Evolutionary conservation across 2,888 invertebrate species (phyloP), one percentile per base, ranked within the genome.

Genomic region (Pocota personata): DNA sequence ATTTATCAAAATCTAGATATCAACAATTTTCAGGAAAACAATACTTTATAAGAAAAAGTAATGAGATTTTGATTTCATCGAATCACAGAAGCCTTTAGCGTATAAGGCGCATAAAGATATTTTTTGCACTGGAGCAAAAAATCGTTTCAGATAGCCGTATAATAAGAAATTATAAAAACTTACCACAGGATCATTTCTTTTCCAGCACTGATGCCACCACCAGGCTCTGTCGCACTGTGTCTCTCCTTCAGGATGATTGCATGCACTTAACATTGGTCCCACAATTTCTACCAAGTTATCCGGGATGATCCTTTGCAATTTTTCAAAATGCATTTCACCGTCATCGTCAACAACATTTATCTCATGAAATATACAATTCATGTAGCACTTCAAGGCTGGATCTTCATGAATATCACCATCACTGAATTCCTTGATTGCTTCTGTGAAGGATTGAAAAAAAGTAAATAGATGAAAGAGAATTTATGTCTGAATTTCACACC

Each of bases 131-230:
- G 24, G n/a, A n/a, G n/a, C n/a, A n/a, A n/a, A n/a, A n/a, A n/a
- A n/a, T n/a, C n/a, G n/a, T n/a, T n/a, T n/a, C n/a, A n/a, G n/a
- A n/a, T n/a, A n/a, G n/a, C n/a, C n/a, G n/a, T n/a, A n/a, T n/a
- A n/a, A n/a, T n/a, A n/a, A n/a, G n/a, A n/a, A n/a, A n/a, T n/a
- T n/a, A n/a, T n/a, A n/a, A n/a, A 2, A 30, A 66, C 64, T 64
- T 62, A 89, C 89, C 62, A 67, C 71, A 35, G 88, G 88, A 84
- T 89, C 88, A 66, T 73, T 82, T 32, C 24, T 73, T 64, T 88
- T 88, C 88, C 88, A 88, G 52, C 88, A 88, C 30, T 82, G 83
- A 77, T 89, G 83, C 16, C 87, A 82, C 84, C 88, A 88, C 79
- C 79, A 88, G 27, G 88, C 88, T 16, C 84, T 83, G 0, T 88